phyloP scores from a whole-genome alignment of 2,113 vertebrate genomes.

The Phaethon lepturus region DNA sequence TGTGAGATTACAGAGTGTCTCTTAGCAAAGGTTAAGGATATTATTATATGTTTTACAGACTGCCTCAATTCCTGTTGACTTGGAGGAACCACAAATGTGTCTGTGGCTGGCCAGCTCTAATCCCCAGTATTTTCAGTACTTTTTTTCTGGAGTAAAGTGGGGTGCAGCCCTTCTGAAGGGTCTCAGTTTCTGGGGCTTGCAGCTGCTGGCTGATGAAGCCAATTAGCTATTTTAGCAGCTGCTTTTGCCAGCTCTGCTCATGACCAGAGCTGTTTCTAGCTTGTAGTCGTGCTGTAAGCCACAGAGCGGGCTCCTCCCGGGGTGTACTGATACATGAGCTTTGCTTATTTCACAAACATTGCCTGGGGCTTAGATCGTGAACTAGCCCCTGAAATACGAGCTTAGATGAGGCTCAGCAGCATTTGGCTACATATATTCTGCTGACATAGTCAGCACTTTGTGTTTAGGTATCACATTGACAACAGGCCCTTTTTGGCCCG shows the following conservation, averaged over 20 bases:
- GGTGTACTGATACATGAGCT: constrained; percentile 52
- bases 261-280: background rate
- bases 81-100: background rate
- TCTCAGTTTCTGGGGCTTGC: background rate
- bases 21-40: background rate
- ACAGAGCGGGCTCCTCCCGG: background rate
- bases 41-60: background rate
- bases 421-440: constrained; percentile 56
- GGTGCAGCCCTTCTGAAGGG: background rate
- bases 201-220: constrained; percentile 20
- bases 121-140: background rate
- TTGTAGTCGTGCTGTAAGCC: background rate
- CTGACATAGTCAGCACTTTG: constrained; percentile 53
- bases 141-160: background rate
- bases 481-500: constrained; percentile 42
- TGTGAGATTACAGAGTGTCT: background rate
- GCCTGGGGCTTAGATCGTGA: constrained; percentile 47
- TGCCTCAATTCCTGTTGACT: background rate
- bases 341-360: constrained; percentile 38
- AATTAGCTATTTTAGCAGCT: constrained; percentile 45
- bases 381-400: constrained; percentile 64
- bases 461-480: constrained; percentile 61
- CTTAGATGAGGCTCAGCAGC: constrained; percentile 15
- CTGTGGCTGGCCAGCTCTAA: background rate
- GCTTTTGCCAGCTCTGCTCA: background rate